These are phyloP conservation scores for Drosophila hamatofila DNA, from an alignment of 2,888 invertebrate genomes.

Conservation along the genomic window DNA sequence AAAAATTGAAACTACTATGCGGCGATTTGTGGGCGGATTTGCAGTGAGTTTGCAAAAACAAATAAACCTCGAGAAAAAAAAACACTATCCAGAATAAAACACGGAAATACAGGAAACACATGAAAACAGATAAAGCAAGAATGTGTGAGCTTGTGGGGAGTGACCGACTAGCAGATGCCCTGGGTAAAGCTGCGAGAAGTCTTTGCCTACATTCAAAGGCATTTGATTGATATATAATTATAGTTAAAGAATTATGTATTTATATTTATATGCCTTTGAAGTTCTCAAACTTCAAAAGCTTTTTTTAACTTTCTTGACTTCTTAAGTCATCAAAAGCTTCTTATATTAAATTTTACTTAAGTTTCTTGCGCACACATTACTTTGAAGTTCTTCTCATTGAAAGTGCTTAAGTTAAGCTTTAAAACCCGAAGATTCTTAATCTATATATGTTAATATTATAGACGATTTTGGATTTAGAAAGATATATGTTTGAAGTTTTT, in stretches of 20 bases:
- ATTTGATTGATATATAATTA: neutral
- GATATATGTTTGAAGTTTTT: too few species aligned
- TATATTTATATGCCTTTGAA: neutral
- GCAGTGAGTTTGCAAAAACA: slow-evolving; percentile 16
- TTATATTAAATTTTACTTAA: too few species aligned
- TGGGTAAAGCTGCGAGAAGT: neutral
- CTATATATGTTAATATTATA: neutral
- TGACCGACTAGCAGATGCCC: neutral
- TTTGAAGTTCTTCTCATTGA: neutral
- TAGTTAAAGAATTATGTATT: too few species aligned
- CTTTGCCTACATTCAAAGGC: too few species aligned
- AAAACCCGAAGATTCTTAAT: neutral
- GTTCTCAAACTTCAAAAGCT: too few species aligned
- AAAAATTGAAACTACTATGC: slow-evolving; percentile 25
- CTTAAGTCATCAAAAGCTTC: too few species aligned
- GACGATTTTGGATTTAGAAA: too few species aligned
- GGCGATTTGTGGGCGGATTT: slow-evolving; percentile 48
- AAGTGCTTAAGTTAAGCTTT: neutral
- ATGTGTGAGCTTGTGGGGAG: neutral
- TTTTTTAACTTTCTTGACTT: too few species aligned
- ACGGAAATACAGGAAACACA: slow-evolving; percentile 17
- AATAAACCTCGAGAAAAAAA: slow-evolving; percentile 22
- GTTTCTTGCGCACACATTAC: too few species aligned
- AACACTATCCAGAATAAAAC: slow-evolving; percentile 25
- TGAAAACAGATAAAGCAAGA: slow-evolving; percentile 6